Evolutionary conservation across 2,797 vertebrate genomes (phyloP).

Genomic region (Myoxocephalus aenaeus): DNA sequence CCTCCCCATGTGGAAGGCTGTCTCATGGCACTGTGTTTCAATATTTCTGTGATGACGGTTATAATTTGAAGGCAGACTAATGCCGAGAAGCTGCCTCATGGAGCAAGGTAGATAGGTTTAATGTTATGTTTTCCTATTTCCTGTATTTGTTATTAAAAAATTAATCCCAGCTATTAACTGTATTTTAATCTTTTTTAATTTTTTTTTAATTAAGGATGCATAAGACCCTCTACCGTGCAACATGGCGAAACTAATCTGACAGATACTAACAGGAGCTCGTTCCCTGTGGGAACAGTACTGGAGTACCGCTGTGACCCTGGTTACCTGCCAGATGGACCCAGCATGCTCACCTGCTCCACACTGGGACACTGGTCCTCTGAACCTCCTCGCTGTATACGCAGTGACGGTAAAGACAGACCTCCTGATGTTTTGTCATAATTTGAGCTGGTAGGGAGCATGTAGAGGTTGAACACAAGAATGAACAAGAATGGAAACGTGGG

Average conservation of each 20-base stretch:
- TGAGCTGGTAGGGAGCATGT: neutral
- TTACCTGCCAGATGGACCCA: slow-evolving; percentile 78
- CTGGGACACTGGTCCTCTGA: slow-evolving; percentile 80
- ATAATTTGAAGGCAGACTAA: too few relatives aligned
- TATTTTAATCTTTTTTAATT: neutral
- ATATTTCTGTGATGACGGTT: neutral
- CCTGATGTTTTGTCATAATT: neutral
- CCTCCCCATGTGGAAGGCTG: neutral
- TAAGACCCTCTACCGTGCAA: slow-evolving; percentile 75
- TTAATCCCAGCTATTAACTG: neutral
- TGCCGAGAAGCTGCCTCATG: too few relatives aligned
- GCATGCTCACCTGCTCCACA: slow-evolving; percentile 74
- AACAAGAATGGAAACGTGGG: neutral
- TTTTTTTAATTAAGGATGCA: slow-evolving; percentile 62
- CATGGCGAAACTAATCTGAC: slow-evolving; percentile 76
- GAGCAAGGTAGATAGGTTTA: neutral
- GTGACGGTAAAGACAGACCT: slow-evolving; percentile 63
- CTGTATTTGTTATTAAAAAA: neutral
- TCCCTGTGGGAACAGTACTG: slow-evolving; percentile 79
- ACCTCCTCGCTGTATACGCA: slow-evolving; percentile 79
- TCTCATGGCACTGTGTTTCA: neutral
- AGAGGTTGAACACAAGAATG: neutral
- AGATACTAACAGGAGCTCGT: slow-evolving; percentile 78
- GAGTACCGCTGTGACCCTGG: slow-evolving; percentile 82
- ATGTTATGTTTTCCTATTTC: too few relatives aligned